Base-by-base conservation (phyloP, 2,888 invertebrate species). In the Colostygia pectinataria region DNA sequence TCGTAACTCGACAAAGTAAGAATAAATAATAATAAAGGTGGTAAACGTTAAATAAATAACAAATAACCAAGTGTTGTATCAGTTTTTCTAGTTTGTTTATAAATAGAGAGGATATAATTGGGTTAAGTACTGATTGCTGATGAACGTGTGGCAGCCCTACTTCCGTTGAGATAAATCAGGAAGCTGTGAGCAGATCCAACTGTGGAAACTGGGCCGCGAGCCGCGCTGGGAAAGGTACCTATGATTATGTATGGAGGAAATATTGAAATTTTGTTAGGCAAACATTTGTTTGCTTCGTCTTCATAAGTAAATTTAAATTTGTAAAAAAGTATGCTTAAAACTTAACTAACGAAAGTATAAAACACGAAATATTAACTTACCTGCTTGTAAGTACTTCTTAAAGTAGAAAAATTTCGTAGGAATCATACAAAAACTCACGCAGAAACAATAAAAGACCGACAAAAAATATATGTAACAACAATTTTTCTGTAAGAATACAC, bases 151-250 rank as follows among this genome's bases (percentile, higher is more conserved):
- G 18, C 55, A 55, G 6, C 53, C 49, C 56, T 56, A 27, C 24
- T 32, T 10, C 12, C 25, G 54, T 40, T 14, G 52, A n/a, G 53
- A 61, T 68, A 59, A 53, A 64, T 63, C 59, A 60, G 63, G 57
- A 60, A 58, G 32, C 31, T 48, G 45, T 61, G 65, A 68, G 57
- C 59, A 49, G 59, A 54, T 36, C 60, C 71, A 72, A 64, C 72
- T 72, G 72, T 57, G 52, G 57, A 65, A 72, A 68, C 63, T 67
- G 41, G 71, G 63, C 9, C 69, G 38, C 38, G 41, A 70, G 63
- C 9, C 69, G 38, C 38, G 13, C 37, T 34, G 43, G 53, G 45
- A 52, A 56, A 59, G 53, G n/a, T 27, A 18, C 9, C 56, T 42
- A 46, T n/a, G n/a, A n/a, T n/a, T n/a, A n/a, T 53, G 24, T 37